Conservation (phyloP, 2,113 vertebrate genomes). For the Toxostoma redivivum region DNA sequence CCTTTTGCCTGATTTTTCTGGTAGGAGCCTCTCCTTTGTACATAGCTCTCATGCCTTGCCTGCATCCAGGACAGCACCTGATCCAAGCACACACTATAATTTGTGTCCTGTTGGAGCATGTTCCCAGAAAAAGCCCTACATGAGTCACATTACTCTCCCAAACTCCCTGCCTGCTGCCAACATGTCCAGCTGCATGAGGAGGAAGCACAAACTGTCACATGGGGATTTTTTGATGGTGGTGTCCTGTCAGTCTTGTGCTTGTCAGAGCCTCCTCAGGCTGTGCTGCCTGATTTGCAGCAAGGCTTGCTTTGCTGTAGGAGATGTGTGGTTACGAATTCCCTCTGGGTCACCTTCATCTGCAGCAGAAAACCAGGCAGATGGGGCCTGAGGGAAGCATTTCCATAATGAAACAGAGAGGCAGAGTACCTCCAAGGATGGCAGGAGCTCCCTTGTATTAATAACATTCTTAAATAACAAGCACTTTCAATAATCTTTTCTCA, state of each 20-base stretch:
- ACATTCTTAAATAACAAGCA: not conserved
- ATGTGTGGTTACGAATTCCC: conserved; percentile 6
- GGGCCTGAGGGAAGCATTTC: conserved; percentile 35
- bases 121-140: not conserved
- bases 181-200: not conserved
- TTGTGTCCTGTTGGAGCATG: not conserved
- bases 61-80: not conserved
- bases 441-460: not conserved
- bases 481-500: not conserved
- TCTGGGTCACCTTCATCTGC: conserved; percentile 21
- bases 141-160: not conserved
- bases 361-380: conserved; percentile 30
- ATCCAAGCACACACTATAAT: not conserved
- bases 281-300: not conserved
- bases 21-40: not conserved
- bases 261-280: not conserved
- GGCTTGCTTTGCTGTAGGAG: not conserved
- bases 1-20: not conserved
- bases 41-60: not conserved
- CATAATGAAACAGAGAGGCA: not conserved
- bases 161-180: not conserved
- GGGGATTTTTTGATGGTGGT: not conserved
- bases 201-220: not conserved
- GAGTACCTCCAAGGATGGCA: not conserved
- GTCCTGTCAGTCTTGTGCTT: not conserved